These are phyloP conservation scores for Drosophila algonquin DNA, from an alignment of 2,888 invertebrate species.

Conservation along the genomic window DNA sequence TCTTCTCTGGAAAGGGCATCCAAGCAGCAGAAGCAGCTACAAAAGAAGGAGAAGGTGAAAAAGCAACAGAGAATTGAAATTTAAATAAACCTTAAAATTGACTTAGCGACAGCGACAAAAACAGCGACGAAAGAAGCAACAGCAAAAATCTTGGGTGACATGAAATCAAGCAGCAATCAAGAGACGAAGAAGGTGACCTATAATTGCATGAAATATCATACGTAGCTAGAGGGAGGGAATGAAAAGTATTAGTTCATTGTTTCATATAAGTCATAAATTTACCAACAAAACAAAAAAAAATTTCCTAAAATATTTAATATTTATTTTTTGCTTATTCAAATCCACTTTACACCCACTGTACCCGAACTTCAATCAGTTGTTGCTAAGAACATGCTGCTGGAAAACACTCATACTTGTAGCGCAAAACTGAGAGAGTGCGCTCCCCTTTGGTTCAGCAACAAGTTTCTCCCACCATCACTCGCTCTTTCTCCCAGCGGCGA, in stretches of 20 bases:
- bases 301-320: no score
- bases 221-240: neutral
- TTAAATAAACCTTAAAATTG: constrained; percentile 78
- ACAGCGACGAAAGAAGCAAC: neutral
- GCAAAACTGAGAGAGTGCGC: neutral
- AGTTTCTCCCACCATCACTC: no score
- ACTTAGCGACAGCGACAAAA: constrained; percentile 62
- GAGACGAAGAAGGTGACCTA: no score
- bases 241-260: neutral
- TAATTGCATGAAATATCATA: no score
- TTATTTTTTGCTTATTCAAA: neutral
- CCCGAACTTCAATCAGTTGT: neutral
- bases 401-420: neutral
- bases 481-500: no score
- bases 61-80: constrained; percentile 60
- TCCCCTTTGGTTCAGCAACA: no score
- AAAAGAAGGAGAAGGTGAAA: constrained; percentile 46
- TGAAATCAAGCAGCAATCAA: neutral
- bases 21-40: constrained; percentile 40
- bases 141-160: constrained; percentile 19
- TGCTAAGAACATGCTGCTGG: neutral
- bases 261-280: no score
- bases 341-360: neutral
- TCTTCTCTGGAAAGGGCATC: no score
- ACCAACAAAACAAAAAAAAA: no score